Evolutionary conservation across 1,140 invertebrate genomes (phyloP).

Genomic region (Drosophila auraria): DNA sequence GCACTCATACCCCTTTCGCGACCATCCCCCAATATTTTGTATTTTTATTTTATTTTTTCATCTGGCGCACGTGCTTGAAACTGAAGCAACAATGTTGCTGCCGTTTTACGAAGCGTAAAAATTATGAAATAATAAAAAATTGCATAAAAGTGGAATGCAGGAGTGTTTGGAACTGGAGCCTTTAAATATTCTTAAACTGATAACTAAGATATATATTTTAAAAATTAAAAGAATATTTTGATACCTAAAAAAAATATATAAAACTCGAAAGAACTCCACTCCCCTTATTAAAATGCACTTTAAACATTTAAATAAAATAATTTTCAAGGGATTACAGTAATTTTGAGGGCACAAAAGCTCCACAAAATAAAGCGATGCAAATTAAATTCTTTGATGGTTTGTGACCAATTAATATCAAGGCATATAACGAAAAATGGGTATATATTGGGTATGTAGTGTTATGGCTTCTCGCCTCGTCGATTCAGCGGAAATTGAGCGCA

Average conservation of each 20-base stretch:
- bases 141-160: conserved; percentile 7
- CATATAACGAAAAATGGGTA: conserved; percentile 11
- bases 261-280: no score
- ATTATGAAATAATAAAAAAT: conserved; percentile 56
- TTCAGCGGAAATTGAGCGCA: conserved; percentile 83
- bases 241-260: no score
- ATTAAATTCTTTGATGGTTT: conserved; percentile 50
- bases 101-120: conserved; percentile 70
- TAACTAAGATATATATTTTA: neutral
- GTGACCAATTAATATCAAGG: conserved; percentile 64
- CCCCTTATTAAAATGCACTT: no score
- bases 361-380: conserved; percentile 16
- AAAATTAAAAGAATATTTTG: neutral
- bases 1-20: neutral
- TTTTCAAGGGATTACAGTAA: neutral
- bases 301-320: no score
- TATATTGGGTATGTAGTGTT: neutral
- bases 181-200: neutral
- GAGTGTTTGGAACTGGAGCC: neutral
- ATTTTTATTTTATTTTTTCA: conserved; percentile 10
- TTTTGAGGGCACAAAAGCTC: no score
- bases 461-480: conserved; percentile 38
- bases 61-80: conserved; percentile 58
- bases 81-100: conserved; percentile 61
- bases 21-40: neutral